Base-by-base conservation (phyloP, 2,113 vertebrate species). In the Morone chrysops region DNA sequence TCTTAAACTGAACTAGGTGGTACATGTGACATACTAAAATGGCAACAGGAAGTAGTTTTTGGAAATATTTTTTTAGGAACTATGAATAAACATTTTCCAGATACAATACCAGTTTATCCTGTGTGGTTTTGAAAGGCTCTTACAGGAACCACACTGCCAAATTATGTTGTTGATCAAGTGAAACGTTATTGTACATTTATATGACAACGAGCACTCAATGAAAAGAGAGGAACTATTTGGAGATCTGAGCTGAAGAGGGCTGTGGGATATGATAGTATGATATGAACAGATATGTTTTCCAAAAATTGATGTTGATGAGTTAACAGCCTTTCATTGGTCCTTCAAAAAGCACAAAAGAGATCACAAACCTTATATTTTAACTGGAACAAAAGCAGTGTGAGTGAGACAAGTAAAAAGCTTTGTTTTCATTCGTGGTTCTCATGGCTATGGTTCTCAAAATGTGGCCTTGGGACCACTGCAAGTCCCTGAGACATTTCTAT, bases 11-110 rank as follows among this genome's bases (percentile, higher is more conserved):
- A 74, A 48, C 62, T 78, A 16, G 22, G 20, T 9, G 45, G 6
- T 6, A 5, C 51, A 6, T n/a, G 5, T 31, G 45, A 41, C 50
- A 38, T 0, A 1, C 50, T 11, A 8, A 54, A 69, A n/a, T 8
- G 48, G 50, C 18, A 4, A 1, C 17, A 54, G 47, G 38, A 63
- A 50, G 14, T 56, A 6, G 0, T 13, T 13, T 45, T 40, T 14
- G 45, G 18, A 60, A 78, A 47, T 59, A n/a, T 62, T 61, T 69
- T 74, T 67, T 75, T 18, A 63, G 40, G 9, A 20, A 20, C 59
- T 31, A 22, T 2, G 1, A 45, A 10, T 45, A 65, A 59, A 66
- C n/a, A 47, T 50, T 75, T 25, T 75, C 47, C 17, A 68, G 8
- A 68, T 14, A 8, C 2, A 38, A 17, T 16, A 38, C 25, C 0